Conservation (phyloP, 2,888 invertebrate genomes). For the Drosophila anomalata region DNA sequence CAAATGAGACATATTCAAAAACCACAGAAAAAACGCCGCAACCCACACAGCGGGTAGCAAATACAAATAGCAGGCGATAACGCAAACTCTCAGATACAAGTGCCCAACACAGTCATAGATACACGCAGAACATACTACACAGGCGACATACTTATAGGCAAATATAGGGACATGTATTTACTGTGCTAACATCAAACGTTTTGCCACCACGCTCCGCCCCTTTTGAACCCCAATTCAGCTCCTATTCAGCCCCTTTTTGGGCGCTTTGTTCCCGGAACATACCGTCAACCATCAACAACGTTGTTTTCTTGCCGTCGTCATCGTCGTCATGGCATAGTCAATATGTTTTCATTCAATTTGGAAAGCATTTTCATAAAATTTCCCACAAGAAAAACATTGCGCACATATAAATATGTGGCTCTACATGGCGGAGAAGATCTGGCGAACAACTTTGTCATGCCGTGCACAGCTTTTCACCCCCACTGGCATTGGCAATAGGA, state of each 20-base stretch:
- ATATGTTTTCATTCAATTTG: conserved; percentile 82
- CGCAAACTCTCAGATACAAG: conserved; percentile 29
- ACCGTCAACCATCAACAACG: conserved; percentile 61
- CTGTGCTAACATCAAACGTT: conserved; percentile 75
- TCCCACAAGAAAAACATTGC: conserved; percentile 78
- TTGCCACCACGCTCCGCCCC: conserved; percentile 26
- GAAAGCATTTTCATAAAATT: conserved; percentile 80
- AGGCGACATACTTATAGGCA: conserved; percentile 48
- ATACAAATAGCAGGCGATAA: conserved; percentile 63
- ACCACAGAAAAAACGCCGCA: conserved; percentile 44
- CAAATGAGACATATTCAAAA: conserved; percentile 76
- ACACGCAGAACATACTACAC: conserved; percentile 8
- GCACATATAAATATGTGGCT: conserved; percentile 61
- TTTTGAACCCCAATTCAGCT: background rate
- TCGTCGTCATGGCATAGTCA: conserved; percentile 72
- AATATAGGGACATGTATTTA: conserved; percentile 70
- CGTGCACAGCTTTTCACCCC: conserved; percentile 56
- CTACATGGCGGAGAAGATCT: conserved; percentile 13
- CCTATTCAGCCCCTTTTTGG: background rate
- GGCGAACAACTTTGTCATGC: conserved; percentile 60
- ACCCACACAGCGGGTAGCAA: conserved; percentile 46
- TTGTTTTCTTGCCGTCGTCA: conserved; percentile 67
- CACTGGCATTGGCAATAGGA: conserved; percentile 69
- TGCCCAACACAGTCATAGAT: conserved; percentile 19
- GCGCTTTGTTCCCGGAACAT: conserved; percentile 5